phyloP scores from a whole-genome alignment of 92 coral and sea anemone species.

The Plumapathes pennacea region DNA sequence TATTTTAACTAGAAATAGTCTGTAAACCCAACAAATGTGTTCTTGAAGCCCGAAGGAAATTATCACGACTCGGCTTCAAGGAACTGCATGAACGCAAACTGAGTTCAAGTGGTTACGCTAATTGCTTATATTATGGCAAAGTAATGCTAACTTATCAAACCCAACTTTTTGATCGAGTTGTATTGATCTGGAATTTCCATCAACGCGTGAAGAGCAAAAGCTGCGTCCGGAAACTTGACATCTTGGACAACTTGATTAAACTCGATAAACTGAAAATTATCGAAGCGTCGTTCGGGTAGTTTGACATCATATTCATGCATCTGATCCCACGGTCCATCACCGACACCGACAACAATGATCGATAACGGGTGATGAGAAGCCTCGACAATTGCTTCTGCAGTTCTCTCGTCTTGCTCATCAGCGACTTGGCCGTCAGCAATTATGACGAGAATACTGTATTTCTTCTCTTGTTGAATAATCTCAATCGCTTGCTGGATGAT shows the following conservation, averaged over 20 bases:
- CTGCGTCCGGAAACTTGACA: constrained; percentile 74
- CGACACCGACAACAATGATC: constrained; percentile 89
- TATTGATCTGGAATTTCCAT: constrained; percentile 99
- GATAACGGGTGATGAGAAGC: constrained; percentile 90
- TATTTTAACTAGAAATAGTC: no score
- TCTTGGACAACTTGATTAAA: constrained; percentile 55
- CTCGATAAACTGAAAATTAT: constrained; percentile 96
- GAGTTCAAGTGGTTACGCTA: background rate
- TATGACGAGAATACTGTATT: constrained; percentile 79
- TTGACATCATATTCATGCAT: constrained; percentile 91
- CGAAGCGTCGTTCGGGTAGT: constrained; percentile 84
- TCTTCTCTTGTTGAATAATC: constrained; percentile 56
- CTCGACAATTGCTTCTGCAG: constrained; percentile 82
- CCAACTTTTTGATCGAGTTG: constrained; percentile 65
- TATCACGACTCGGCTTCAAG: no score
- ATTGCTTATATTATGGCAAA: constrained; percentile 7
- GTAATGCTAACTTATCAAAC: constrained; percentile 65
- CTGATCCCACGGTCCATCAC: constrained; percentile 98
- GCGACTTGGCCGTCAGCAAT: constrained; percentile 97
- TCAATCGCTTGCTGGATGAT: constrained; percentile 86
- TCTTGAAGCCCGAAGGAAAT: no score
- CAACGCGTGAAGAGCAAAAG: constrained; percentile 86
- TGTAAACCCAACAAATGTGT: no score
- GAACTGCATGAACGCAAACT: constrained; percentile 9
- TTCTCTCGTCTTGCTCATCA: constrained; percentile 76